phyloP scores from a whole-genome alignment of 2,888 invertebrate species.

The Linnaemya vulpina region DNA sequence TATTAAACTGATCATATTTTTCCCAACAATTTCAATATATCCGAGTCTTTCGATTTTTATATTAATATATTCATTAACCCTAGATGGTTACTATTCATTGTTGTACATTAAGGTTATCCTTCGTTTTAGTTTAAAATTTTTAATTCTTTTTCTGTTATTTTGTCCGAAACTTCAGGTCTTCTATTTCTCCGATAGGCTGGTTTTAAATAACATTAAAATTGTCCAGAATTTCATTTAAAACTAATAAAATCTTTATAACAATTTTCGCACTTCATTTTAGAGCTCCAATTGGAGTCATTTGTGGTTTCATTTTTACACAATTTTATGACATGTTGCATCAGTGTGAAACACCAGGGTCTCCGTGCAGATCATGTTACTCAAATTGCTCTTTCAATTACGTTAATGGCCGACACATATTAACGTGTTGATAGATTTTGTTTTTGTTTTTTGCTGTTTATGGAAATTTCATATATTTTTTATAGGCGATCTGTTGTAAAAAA shows the following conservation, averaged over 20 bases:
- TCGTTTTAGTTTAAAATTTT: too few relatives aligned
- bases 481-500: too few relatives aligned
- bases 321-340: slow-evolving; percentile 36
- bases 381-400: too few relatives aligned
- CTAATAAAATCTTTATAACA: slow-evolving; percentile 43
- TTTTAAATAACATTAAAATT: slow-evolving; percentile 28
- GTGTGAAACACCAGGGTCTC: background rate
- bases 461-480: too few relatives aligned
- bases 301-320: background rate
- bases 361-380: background rate
- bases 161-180: background rate
- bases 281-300: slow-evolving; percentile 16
- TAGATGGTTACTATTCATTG: background rate
- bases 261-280: slow-evolving; percentile 38
- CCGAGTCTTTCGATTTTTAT: too few relatives aligned
- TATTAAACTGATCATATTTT: too few relatives aligned
- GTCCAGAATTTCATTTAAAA: slow-evolving; percentile 9
- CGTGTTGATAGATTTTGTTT: background rate
- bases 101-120: background rate
- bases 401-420: background rate
- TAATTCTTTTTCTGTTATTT: background rate
- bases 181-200: background rate
- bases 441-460: background rate
- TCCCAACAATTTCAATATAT: too few relatives aligned
- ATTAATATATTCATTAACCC: too few relatives aligned